Evolutionary conservation across 2,113 vertebrate species (phyloP).

Genomic region (Chlorodrepanis virens): DNA sequence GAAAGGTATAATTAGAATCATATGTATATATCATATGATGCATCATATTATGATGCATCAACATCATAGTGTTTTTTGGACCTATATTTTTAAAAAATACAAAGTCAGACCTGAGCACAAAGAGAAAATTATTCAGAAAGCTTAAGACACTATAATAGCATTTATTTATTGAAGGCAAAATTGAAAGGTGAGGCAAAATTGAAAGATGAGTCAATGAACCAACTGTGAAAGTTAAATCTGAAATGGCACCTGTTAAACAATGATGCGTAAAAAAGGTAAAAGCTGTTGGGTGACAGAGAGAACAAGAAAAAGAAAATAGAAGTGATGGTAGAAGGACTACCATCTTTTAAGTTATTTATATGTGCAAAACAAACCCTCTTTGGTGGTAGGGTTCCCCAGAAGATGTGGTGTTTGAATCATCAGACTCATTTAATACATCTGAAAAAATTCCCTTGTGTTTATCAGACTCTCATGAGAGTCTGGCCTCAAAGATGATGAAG

Average conservation of each 20-base stretch:
- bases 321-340: not conserved
- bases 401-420: not conserved
- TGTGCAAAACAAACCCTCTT: not conserved
- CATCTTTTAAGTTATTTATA: not conserved
- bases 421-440: not conserved
- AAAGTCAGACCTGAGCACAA: not conserved
- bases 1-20: not conserved
- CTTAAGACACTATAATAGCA: not conserved
- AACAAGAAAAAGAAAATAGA: not conserved
- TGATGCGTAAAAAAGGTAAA: not conserved
- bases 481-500: not conserved
- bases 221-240: not conserved
- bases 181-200: not conserved
- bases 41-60: not conserved
- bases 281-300: not conserved
- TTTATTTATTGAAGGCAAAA: not conserved
- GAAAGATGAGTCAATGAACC: not conserved
- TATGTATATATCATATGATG: too few relatives aligned
- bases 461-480: not conserved
- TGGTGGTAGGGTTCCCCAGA: not conserved
- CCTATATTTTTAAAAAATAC: not conserved
- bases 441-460: not conserved
- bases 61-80: not conserved
- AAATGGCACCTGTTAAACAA: not conserved
- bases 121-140: not conserved